Conservation (phyloP, 2,888 invertebrate genomes). For the Lasius platythorax region DNA sequence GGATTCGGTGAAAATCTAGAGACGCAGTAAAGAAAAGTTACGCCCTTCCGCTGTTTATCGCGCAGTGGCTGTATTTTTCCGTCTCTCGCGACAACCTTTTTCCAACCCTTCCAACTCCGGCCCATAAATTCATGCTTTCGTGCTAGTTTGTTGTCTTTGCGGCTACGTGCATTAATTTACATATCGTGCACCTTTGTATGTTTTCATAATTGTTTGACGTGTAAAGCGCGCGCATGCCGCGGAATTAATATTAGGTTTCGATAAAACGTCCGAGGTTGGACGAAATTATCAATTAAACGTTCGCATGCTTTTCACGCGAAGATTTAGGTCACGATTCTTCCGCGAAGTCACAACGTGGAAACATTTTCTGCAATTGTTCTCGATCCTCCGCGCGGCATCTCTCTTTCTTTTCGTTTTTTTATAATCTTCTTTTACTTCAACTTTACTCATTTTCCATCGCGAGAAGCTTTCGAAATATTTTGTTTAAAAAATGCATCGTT, state of each 20-base stretch:
- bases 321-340: slow-evolving; percentile 18
- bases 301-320: slow-evolving; percentile 6
- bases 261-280: slow-evolving; percentile 7
- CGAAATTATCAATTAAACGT: slow-evolving; percentile 37
- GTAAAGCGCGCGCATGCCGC: slow-evolving; percentile 17
- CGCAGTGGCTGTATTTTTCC: slow-evolving; percentile 22
- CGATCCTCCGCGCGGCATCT: slow-evolving; percentile 37
- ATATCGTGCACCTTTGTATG: slow-evolving; percentile 21
- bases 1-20: slow-evolving; percentile 18
- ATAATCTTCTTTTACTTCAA: slow-evolving; percentile 48
- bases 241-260: slow-evolving; percentile 45
- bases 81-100: slow-evolving; percentile 31
- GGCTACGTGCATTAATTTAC: slow-evolving; percentile 37
- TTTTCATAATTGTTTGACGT: slow-evolving; percentile 37
- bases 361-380: slow-evolving; percentile 64
- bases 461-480: slow-evolving; percentile 71
- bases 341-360: slow-evolving; percentile 19
- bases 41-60: slow-evolving; percentile 37
- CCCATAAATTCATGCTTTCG: slow-evolving; percentile 33
- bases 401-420: slow-evolving; percentile 20
- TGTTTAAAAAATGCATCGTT: slow-evolving; percentile 70
- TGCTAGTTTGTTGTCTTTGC: slow-evolving; percentile 17
- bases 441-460: slow-evolving; percentile 65
- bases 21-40: slow-evolving; percentile 12
- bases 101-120: slow-evolving; percentile 14